Evolutionary conservation across 2,888 invertebrate species (phyloP), one percentile per base, ranked within the genome.

Genomic region (Melipona beecheii): DNA sequence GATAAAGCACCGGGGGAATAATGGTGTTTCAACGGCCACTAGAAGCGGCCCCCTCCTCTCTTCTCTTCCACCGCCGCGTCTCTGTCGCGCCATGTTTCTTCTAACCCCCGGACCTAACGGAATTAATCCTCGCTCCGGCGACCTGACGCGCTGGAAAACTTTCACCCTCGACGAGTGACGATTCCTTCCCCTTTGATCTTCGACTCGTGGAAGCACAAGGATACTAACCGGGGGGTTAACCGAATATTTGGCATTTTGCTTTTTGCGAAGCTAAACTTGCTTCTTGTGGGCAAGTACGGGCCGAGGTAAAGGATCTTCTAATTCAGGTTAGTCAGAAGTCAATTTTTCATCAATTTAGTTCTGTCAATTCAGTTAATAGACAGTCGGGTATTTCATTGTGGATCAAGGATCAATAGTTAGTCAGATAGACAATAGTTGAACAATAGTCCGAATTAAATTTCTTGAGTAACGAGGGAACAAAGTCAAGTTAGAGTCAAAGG

Each of bases 1-100:
- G 89, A 91, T 90, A 89, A 91, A 90, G 82, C 81, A 82, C 81
- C 86, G 56, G 69, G 90, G 90, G 90, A 91, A 91, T 90, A 85
- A 86, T 84, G 90, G 89, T 81, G 85, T 77, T 81, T 78, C 73
- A 49, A 56, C 81, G 62, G 43, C 54, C n/a, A 50, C 69, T 52
- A 72, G 68, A 70, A 43, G 43, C 43, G 43, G 11, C 9, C 43
- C 43, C 27, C 27, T 27, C 27, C 27, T 27, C 1, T 27, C 27
- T 27, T 73, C 73, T 81, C 76, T 79, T 62, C 70, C 74, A 62
- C 74, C 75, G 78, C 72, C 66, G 54, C 60, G 36, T 58, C 54
- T 58, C 72, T 65, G 75, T 58, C 56, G 56, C 64, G 31, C 64
- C 64, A 31, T 77, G 70, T 56, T 70, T 70, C 52, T 58, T 31